Evolutionary conservation across 2,888 invertebrate species (phyloP).

Genomic region (Onthophagus sagittarius): DNA sequence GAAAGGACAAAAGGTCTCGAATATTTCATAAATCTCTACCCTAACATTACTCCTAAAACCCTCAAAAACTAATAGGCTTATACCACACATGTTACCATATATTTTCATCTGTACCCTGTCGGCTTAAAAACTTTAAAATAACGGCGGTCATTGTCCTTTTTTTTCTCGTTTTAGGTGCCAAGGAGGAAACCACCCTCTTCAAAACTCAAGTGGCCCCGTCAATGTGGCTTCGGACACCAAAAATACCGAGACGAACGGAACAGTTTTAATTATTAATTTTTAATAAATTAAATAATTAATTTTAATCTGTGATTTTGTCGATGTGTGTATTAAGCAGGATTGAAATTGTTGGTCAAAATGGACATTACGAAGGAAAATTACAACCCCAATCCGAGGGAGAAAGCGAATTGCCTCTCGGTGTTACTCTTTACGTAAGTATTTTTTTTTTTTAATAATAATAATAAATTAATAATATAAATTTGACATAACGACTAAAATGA

Average conservation of each 20-base stretch:
- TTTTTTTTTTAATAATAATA: slow-evolving; percentile 6
- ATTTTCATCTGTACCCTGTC: background rate
- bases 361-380: slow-evolving; percentile 50
- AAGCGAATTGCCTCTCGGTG: slow-evolving; percentile 50
- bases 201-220: background rate
- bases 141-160: background rate
- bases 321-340: slow-evolving; percentile 11
- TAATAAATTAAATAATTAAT: no score
- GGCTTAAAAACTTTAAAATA: background rate
- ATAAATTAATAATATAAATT: no score
- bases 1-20: background rate
- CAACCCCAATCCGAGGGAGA: slow-evolving; percentile 52
- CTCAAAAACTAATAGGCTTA: background rate
- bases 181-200: background rate
- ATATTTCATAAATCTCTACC: background rate
- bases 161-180: background rate
- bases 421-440: slow-evolving; percentile 54
- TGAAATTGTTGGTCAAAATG: slow-evolving; percentile 38
- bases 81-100: background rate
- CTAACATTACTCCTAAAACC: background rate
- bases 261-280: no score
- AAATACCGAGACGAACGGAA: no score
- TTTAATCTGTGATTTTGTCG: slow-evolving; percentile 3
- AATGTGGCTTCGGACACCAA: background rate
- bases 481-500: no score